Evolutionary conservation across 2,888 invertebrate genomes (phyloP).

Genomic region (Andrena fulva): DNA sequence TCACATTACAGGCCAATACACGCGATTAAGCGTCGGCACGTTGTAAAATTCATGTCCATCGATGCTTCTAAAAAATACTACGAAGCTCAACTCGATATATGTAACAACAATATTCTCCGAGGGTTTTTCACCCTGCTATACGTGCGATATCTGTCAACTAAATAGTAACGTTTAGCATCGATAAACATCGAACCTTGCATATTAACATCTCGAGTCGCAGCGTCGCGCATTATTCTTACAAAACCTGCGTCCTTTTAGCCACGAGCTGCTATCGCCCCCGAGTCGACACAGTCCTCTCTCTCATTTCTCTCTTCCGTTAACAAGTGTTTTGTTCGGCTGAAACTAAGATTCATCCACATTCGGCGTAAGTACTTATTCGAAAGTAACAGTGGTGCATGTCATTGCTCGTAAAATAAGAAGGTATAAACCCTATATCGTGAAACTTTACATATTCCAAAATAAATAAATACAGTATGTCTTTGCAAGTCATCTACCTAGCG

Average conservation of each 20-base stretch:
- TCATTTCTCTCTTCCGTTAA: not conserved
- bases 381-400: constrained; percentile 19
- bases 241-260: not conserved
- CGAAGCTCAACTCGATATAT: too few species aligned
- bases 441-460: constrained; percentile 40
- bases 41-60: constrained; percentile 10
- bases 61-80: not conserved
- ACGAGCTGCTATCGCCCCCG: not conserved
- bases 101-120: too few species aligned
- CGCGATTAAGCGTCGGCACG: constrained; percentile 7
- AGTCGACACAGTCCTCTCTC: not conserved
- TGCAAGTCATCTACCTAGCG: not conserved
- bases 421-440: constrained; percentile 8
- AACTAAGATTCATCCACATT: not conserved
- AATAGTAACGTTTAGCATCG: not conserved
- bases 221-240: not conserved
- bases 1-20: not conserved
- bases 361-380: constrained; percentile 36
- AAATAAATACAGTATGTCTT: constrained; percentile 43
- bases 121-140: too few species aligned
- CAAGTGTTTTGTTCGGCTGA: not conserved
- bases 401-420: constrained; percentile 21
- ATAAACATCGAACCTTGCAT: constrained; percentile 1
- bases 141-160: too few species aligned
- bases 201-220: not conserved